phyloP scores from a whole-genome alignment of 2,888 invertebrate species.

The Phortica okadai region DNA sequence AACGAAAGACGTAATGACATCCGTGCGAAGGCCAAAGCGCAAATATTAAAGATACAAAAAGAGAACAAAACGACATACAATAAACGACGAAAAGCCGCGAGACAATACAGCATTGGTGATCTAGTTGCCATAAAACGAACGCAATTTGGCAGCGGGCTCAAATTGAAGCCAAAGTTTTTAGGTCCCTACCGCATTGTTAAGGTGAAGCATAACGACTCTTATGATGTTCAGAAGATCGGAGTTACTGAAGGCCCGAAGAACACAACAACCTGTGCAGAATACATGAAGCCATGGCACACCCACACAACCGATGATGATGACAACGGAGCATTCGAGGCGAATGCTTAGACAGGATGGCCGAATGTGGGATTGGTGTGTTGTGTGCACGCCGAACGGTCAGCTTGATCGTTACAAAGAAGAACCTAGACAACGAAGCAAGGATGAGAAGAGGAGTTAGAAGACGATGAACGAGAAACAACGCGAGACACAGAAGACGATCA shows the following conservation, averaged over 20 bases:
- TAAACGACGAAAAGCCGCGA: conserved; percentile 22
- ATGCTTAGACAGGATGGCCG: too few relatives aligned
- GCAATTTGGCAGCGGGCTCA: conserved; percentile 46
- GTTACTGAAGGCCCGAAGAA: conserved; percentile 33
- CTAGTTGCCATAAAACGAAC: conserved; percentile 35
- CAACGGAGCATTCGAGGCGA: too few relatives aligned
- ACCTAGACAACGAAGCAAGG: too few relatives aligned
- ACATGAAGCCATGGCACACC: too few relatives aligned
- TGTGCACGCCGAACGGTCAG: too few relatives aligned
- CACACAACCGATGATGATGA: too few relatives aligned
- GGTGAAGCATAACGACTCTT: conserved; percentile 23
- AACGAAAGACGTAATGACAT: conserved; percentile 25
- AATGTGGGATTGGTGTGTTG: too few relatives aligned
- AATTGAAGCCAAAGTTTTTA: conserved; percentile 37
- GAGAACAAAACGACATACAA: conserved; percentile 35
- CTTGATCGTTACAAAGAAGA: too few relatives aligned
- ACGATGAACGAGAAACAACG: too few relatives aligned
- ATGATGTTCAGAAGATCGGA: conserved; percentile 34
- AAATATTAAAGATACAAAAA: conserved; percentile 27
- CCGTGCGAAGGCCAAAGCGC: conserved; percentile 18
- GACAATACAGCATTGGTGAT: conserved; percentile 28
- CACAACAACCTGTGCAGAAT: too few relatives aligned
- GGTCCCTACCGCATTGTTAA: conserved; percentile 28
- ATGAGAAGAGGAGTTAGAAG: neutral
- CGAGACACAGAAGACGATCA: too few relatives aligned